Conservation (phyloP, 2,888 invertebrate genomes). For the Drosophila monieri region DNA sequence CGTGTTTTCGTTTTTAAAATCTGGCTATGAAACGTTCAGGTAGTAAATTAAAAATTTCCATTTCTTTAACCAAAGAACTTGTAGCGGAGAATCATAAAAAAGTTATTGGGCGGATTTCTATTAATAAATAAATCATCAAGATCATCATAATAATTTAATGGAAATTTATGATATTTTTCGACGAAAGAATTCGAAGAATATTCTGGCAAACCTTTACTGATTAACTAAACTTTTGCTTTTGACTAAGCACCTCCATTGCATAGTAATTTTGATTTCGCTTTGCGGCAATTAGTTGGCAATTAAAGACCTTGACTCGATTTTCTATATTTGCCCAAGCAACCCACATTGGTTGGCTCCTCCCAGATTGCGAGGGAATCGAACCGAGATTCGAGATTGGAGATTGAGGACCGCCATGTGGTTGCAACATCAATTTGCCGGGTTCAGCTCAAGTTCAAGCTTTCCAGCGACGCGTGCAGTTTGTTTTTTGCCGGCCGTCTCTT, state of each 20-base stretch:
- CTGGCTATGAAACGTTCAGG: constrained; percentile 30
- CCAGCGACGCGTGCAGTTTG: constrained; percentile 51
- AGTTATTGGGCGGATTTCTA: constrained; percentile 22
- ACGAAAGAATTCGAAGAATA: background rate
- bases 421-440: constrained; percentile 52
- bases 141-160: constrained; percentile 32
- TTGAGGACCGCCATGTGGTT: constrained; percentile 25
- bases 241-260: constrained; percentile 5
- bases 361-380: constrained; percentile 40
- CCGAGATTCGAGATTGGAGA: constrained; percentile 33
- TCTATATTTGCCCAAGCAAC: constrained; percentile 19
- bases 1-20: constrained; percentile 49
- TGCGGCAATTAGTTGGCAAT: constrained; percentile 58
- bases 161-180: constrained; percentile 11
- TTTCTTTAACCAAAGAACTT: constrained; percentile 11
- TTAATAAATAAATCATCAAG: constrained; percentile 21
- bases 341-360: constrained; percentile 18
- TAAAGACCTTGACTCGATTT: constrained; percentile 67
- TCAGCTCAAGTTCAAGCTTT: constrained; percentile 50
- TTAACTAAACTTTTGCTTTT: background rate
- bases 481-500: constrained; percentile 6
- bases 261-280: constrained; percentile 29
- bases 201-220: background rate
- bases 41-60: constrained; percentile 30
- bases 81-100: constrained; percentile 14